Conservation (phyloP, 2,888 invertebrate genomes). For the Leptura quadrifasciata region DNA sequence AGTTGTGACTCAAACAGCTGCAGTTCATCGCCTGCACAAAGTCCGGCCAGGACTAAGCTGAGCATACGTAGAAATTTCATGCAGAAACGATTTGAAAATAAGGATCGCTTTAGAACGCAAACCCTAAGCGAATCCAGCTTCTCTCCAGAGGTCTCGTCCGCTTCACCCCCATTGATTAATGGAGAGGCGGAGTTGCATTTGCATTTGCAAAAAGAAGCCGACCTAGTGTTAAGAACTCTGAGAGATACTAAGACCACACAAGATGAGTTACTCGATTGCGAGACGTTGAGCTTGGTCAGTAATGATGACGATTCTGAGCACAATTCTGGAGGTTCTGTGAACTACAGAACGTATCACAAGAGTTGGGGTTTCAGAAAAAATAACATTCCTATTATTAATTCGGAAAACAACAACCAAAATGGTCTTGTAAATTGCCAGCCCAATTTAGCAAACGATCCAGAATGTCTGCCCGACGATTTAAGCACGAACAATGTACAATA, state of each 20-base stretch:
- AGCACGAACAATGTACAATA: background rate
- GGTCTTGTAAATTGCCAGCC: constrained; percentile 41
- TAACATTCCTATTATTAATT: constrained; percentile 72
- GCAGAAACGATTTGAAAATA: constrained; percentile 80
- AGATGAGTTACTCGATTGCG: constrained; percentile 76
- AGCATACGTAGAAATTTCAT: constrained; percentile 70
- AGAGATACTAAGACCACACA: constrained; percentile 74
- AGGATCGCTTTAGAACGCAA: constrained; percentile 85
- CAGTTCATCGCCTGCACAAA: constrained; percentile 52
- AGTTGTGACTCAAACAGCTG: constrained; percentile 52
- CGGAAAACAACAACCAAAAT: constrained; percentile 32
- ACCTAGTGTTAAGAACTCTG: constrained; percentile 76
- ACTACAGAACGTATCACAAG: constrained; percentile 78
- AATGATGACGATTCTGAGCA: constrained; percentile 84
- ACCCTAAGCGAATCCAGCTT: constrained; percentile 78
- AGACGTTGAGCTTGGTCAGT: constrained; percentile 82
- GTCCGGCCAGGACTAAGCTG: constrained; percentile 64
- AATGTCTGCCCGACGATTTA: background rate
- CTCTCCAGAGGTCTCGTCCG: constrained; percentile 73
- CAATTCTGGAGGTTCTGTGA: constrained; percentile 77
- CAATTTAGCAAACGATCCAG: constrained; percentile 38
- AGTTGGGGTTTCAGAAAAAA: constrained; percentile 75
- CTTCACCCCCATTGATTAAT: constrained; percentile 57
- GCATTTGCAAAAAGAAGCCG: constrained; percentile 77
- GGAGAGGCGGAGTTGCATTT: constrained; percentile 72